phyloP scores from a whole-genome alignment of 2,888 invertebrate genomes.

The Tiphia femorata region DNA sequence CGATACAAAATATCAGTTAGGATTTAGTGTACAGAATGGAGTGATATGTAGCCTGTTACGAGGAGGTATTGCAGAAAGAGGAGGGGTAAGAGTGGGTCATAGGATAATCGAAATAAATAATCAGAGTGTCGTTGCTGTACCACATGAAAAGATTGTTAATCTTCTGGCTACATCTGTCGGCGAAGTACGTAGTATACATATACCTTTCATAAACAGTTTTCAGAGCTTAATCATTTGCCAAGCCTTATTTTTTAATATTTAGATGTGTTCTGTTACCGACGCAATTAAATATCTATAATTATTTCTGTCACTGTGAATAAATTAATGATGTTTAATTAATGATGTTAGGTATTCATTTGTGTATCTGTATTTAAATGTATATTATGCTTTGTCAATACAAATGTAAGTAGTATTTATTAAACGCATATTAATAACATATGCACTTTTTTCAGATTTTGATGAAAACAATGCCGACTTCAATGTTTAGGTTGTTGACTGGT shows the following conservation, averaged over 20 bases:
- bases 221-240: background rate
- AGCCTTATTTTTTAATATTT: too few relatives aligned
- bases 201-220: background rate
- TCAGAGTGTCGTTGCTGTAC: conserved; percentile 99
- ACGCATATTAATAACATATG: conserved; percentile 1
- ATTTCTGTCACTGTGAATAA: background rate
- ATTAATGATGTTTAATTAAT: too few relatives aligned
- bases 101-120: conserved; percentile 99
- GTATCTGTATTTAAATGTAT: too few relatives aligned
- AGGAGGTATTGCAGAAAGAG: conserved; percentile 98
- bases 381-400: too few relatives aligned
- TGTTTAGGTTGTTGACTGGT: conserved; percentile 98
- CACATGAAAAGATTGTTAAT: conserved; percentile 99
- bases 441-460: conserved; percentile 88
- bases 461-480: conserved; percentile 99
- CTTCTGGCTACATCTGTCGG: conserved; percentile 98
- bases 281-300: too few relatives aligned
- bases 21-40: conserved; percentile 99
- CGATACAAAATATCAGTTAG: conserved; percentile 99
- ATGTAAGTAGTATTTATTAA: too few relatives aligned
- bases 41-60: conserved; percentile 98
- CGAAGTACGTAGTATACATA: conserved; percentile 77
- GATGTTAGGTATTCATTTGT: too few relatives aligned
- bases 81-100: conserved; percentile 98
- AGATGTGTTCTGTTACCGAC: too few relatives aligned